These are phyloP conservation scores for Malthinus flaveolus DNA, from an alignment of 2,888 invertebrate genomes.

Conservation along the genomic window DNA sequence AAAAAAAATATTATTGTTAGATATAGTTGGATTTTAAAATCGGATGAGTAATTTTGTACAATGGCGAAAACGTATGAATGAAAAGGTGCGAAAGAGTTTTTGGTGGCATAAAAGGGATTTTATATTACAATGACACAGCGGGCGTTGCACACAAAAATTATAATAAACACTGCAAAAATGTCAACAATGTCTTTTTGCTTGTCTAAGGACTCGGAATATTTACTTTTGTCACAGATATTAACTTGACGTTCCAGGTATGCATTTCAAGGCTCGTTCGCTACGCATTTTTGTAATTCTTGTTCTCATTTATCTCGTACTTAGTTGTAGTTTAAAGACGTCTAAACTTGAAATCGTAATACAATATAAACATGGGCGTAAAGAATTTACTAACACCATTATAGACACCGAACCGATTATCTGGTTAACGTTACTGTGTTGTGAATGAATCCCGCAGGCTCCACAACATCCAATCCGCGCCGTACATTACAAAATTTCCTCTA, in stretches of 20 bases:
- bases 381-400: not conserved
- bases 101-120: constrained; percentile 14
- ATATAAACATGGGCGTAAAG: not conserved
- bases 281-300: constrained; percentile 7
- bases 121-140: constrained; percentile 20
- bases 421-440: not conserved
- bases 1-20: constrained; percentile 16
- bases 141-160: constrained; percentile 14
- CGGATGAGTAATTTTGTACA: constrained; percentile 16
- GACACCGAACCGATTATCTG: not conserved
- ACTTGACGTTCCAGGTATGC: constrained; percentile 20
- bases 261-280: constrained; percentile 8
- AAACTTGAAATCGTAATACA: not conserved
- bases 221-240: constrained; percentile 25
- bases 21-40: constrained; percentile 7
- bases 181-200: constrained; percentile 14
- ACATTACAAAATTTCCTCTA: too few relatives aligned
- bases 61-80: constrained; percentile 18
- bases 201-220: constrained; percentile 11
- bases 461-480: not conserved
- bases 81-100: constrained; percentile 24
- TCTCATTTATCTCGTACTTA: not conserved
- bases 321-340: not conserved
- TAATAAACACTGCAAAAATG: constrained; percentile 27
- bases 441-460: not conserved